Evolutionary conservation across 2,888 invertebrate species (phyloP), one percentile per base, ranked within the genome.

Genomic region (Vanessa cardui): DNA sequence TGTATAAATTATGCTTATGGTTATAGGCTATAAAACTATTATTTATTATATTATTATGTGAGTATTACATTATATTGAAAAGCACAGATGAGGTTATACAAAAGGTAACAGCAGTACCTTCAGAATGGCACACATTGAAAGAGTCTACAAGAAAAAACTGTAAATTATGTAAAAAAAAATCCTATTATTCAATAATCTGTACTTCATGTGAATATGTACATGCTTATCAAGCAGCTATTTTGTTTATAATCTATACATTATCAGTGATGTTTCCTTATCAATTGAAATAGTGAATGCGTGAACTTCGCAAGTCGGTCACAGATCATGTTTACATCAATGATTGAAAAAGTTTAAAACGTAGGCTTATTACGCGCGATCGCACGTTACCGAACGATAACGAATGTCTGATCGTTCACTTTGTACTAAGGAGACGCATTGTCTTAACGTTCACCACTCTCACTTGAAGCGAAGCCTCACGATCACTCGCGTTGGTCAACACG

Each of bases 1-100:
- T 91, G 92, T 90, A 91, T 90, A 91, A 90, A 91, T 91, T 90
- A 92, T 91, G 89, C 91, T 89, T 90, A 90, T 80, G 84, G 87
- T 88, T 87, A 83, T 87, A 86, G 78, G 73, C 82, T 83, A 84
- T 84, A 82, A 74, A 84, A 83, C 88, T 90, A 91, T 88, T 77
- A 84, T 83, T 88, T 77, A 84, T 83, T 87, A 82, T 83, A 83
- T 80, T 69, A 84, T 83, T 69, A 84, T 83, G 89, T 91, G 91
- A 91, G 91, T 91, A 91, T 92, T 91, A 77, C 78, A 81, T 86
- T 87, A 86, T 85, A 87, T 87, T 86, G 85, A 87, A 88, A 88
- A 89, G 86, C 87, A 86, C 84, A 86, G 86, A 86, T 84, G 90
- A 90, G 90, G 89, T 88, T 88, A 85, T 78, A 82, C 78, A 80